Conservation (phyloP, 2,113 vertebrate genomes). For the Patagioenas fasciata region DNA sequence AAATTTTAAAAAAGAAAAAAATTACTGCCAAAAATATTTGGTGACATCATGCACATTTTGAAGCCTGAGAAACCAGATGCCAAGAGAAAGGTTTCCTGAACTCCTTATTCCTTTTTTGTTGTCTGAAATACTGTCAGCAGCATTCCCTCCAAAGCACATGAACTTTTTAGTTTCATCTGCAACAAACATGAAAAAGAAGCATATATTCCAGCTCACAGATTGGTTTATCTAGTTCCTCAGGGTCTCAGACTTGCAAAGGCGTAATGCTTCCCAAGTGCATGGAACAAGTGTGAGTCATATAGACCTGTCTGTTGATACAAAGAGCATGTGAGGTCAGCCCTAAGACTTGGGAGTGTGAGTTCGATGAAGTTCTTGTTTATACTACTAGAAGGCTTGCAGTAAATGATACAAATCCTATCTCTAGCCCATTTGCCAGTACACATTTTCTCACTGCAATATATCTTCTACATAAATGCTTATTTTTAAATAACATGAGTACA, state of each 20-base stretch:
- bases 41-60: background rate
- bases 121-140: background rate
- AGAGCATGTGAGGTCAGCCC: conserved; percentile 40
- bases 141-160: background rate
- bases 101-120: background rate
- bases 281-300: conserved; percentile 5
- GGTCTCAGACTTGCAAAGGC: background rate
- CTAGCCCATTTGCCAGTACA: background rate
- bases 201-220: background rate
- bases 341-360: background rate
- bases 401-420: background rate
- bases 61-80: background rate
- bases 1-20: background rate
- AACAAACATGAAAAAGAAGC: background rate
- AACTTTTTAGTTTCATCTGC: background rate
- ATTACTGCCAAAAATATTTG: background rate
- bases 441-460: background rate
- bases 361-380: conserved; percentile 27
- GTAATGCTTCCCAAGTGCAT: rapidly evolving
- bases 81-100: background rate
- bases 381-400: background rate
- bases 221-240: background rate
- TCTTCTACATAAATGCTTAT: background rate
- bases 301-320: background rate
- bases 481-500: background rate